Evolutionary conservation across 2,888 invertebrate species (phyloP).

Genomic region (Synergus laeviventris): DNA sequence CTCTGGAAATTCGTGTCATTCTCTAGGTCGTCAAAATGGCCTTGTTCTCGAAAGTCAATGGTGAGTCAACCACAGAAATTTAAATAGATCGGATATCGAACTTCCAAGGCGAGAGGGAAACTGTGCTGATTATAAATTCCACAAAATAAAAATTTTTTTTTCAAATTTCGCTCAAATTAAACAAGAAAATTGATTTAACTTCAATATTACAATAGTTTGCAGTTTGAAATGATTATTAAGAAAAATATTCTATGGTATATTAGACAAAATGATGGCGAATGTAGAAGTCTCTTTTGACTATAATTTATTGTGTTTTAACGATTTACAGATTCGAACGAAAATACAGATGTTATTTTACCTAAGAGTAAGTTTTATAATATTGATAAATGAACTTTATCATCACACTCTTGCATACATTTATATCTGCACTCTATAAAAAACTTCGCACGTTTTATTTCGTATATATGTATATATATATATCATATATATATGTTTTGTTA

Average conservation of each 20-base stretch:
- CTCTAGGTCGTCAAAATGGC: constrained; percentile 15
- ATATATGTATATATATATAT: neutral
- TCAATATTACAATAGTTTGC: neutral
- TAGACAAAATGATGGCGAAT: neutral
- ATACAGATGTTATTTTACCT: neutral
- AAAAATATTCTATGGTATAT: neutral
- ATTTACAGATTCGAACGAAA: constrained; percentile 32
- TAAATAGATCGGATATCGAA: constrained; percentile 5
- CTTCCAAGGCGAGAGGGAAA: neutral
- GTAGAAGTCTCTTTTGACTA: neutral
- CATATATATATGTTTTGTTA: too few relatives aligned
- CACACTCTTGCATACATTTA: neutral
- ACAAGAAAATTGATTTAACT: neutral
- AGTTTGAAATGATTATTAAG: neutral
- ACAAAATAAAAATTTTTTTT: neutral
- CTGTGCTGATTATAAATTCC: neutral
- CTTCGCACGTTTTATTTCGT: neutral
- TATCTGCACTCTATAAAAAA: neutral
- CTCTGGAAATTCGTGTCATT: neutral
- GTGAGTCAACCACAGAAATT: constrained; percentile 18
- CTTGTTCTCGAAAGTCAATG: constrained; percentile 36
- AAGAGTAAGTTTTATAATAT: constrained; percentile 12
- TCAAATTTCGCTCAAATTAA: neutral
- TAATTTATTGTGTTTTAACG: neutral
- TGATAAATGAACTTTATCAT: neutral